These are phyloP conservation scores for Graphium colonna DNA, from an alignment of 2,888 invertebrate genomes.

Conservation along the genomic window DNA sequence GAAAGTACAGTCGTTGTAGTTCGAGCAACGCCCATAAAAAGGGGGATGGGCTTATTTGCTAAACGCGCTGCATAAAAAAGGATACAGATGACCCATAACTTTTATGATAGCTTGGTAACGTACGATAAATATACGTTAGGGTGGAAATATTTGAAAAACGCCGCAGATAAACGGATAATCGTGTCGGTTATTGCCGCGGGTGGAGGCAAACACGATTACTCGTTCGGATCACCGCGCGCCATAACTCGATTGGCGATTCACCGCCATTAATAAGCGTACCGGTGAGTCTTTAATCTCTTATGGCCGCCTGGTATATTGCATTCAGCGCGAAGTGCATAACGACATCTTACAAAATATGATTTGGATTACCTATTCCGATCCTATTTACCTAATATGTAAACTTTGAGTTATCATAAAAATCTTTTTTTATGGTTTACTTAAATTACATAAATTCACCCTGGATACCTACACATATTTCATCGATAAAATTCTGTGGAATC, in stretches of 20 bases:
- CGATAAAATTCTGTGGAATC: no score
- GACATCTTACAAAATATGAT: no score
- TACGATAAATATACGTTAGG: not conserved
- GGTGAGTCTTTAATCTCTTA: slow-evolving; percentile 35
- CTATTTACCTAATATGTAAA: no score
- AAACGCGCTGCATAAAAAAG: not conserved
- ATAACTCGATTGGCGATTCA: slow-evolving; percentile 55
- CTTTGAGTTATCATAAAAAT: no score
- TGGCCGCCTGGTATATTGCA: slow-evolving; percentile 39
- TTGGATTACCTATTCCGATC: no score
- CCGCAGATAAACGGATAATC: not conserved
- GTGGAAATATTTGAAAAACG: not conserved
- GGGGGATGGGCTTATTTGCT: not conserved
- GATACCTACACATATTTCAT: no score
- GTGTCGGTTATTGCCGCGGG: not conserved
- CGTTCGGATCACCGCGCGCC: slow-evolving; percentile 30
- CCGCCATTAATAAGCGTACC: slow-evolving; percentile 42
- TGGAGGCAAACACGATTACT: slow-evolving; percentile 47
- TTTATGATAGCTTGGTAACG: not conserved
- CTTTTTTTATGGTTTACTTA: no score
- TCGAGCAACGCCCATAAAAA: not conserved
- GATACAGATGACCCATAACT: not conserved
- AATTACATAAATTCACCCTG: no score
- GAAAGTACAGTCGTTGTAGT: not conserved
- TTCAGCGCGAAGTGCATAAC: not conserved